Base-by-base conservation (phyloP, 2,888 invertebrate species). In the Drosophila ezoana region DNA sequence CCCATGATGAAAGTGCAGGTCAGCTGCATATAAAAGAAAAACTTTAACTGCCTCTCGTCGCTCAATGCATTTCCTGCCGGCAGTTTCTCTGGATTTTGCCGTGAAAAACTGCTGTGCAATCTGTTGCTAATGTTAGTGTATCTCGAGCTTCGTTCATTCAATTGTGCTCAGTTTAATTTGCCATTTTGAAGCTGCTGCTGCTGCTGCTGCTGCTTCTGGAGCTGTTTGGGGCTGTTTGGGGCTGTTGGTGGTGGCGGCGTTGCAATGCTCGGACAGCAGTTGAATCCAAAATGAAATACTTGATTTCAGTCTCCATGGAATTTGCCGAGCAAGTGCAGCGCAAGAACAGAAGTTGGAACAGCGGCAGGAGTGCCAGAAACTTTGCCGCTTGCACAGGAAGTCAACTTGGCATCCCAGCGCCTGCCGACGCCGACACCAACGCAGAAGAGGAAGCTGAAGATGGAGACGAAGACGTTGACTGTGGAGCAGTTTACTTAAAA, bases 211-310 rank as follows among this genome's bases (percentile, higher is more conserved):
- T 23, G 23, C 23, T 23, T 5, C 14, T 62, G 32, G 4, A n/a
- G 68, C 47, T 63, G 63, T 59, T 20, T 20, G 32, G 4, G 6
- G 69, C 47, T 64, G 63, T 28, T 28, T 28, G 23, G 28, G 28
- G 28, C 28, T 28, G 28, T 28, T 28, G 28, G 28, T 54, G 72
- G 64, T 44, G 66, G 45, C 70, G 56, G 53, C 56, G 58, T 58
- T 89, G 85, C 87, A 85, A 63, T 72, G 84, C 89, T 84, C 79
- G 87, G 83, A 83, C 83, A 83, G 89, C 83, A 83, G 83, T 85
- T 87, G 85, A 82, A 88, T 87, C 73, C 88, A 85, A 85, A 85
- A 89, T 89, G 88, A 85, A 85, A 85, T 87, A 86, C 80, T 89
- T 85, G 85, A 89, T 87, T 84, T 89, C 89, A 84, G 87, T 79